Conservation (phyloP, 1,140 invertebrate species). For the Ooceraea biroi region DNA sequence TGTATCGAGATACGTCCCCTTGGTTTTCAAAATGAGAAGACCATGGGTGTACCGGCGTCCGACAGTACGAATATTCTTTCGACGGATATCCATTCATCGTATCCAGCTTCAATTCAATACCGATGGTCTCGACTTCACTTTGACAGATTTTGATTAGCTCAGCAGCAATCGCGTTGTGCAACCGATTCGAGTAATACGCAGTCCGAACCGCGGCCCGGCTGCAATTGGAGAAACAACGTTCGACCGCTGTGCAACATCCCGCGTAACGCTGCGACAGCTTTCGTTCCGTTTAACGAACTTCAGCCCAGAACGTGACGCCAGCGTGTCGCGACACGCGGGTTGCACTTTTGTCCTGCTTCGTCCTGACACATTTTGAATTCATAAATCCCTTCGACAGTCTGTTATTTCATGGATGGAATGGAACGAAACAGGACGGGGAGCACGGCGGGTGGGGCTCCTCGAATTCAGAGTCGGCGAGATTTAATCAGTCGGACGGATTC, state of each 20-base stretch:
- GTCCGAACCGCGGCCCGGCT: neutral
- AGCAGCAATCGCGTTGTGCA: neutral
- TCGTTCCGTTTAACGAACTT: constrained; percentile 56
- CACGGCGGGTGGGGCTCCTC: neutral
- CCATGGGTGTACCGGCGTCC: neutral
- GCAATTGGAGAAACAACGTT: constrained; percentile 57
- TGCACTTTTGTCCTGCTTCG: constrained; percentile 34
- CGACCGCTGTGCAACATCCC: constrained; percentile 23
- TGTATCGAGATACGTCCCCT: neutral
- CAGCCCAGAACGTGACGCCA: constrained; percentile 35
- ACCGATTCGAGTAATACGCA: constrained; percentile 30
- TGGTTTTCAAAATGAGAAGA: neutral
- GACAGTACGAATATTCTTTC: neutral
- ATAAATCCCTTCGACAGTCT: constrained; percentile 60
- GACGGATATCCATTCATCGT: constrained; percentile 5
- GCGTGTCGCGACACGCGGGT: neutral
- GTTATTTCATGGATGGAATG: constrained; percentile 32
- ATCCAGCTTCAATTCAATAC: constrained; percentile 24
- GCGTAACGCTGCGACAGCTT: constrained; percentile 37
- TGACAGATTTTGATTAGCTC: constrained; percentile 58
- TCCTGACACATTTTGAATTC: constrained; percentile 32
- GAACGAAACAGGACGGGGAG: neutral
- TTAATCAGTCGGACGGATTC: constrained; percentile 67
- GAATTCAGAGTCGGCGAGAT: constrained; percentile 49
- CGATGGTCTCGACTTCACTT: constrained; percentile 39